phyloP scores from a whole-genome alignment of 2,888 invertebrate species.

The Nomada ferruginata region DNA sequence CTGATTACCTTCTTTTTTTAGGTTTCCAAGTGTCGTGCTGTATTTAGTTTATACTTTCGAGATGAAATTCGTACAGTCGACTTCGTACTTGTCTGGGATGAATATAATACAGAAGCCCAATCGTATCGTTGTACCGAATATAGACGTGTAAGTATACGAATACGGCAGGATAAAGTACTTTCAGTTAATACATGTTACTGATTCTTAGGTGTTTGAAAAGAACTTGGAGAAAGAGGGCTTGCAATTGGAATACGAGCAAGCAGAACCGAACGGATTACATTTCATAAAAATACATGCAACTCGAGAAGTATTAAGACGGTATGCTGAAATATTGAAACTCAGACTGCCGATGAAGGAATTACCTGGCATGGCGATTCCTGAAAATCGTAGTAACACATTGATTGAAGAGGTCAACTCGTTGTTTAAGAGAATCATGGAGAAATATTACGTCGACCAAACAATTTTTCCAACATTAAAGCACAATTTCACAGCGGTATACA shows the following conservation, averaged over 20 bases:
- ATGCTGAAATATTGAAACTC: conserved; percentile 96
- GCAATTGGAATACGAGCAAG: conserved; percentile 89
- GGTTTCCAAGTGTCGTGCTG: conserved; percentile 67
- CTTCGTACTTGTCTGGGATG: conserved; percentile 92
- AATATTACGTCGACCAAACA: conserved; percentile 88
- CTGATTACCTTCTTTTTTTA: conserved; percentile 36
- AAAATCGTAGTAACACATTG: conserved; percentile 86
- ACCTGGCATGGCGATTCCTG: conserved; percentile 87
- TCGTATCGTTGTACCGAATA: conserved; percentile 73
- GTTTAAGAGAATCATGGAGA: conserved; percentile 86
- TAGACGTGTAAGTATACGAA: conserved; percentile 73
- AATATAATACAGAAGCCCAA: conserved; percentile 85
- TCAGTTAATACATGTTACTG: not conserved
- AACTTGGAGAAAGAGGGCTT: conserved; percentile 91
- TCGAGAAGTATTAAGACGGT: conserved; percentile 91
- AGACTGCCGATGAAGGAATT: conserved; percentile 97
- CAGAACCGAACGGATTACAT: conserved; percentile 88
- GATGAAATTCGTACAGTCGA: conserved; percentile 91
- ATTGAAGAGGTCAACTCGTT: conserved; percentile 86
- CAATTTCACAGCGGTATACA: conserved; percentile 94
- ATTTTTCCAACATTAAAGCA: conserved; percentile 92
- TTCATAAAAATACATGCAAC: conserved; percentile 97
- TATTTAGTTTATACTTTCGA: conserved; percentile 86
- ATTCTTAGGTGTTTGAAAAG: conserved; percentile 87
- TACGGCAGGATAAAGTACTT: conserved; percentile 57